Percentiles rank a stretch among this genome's conserved stretches.
These are phyloP conservation scores for Colletes collaris DNA, from an alignment of 2,888 invertebrate genomes.

Conservation along the genomic window DNA sequence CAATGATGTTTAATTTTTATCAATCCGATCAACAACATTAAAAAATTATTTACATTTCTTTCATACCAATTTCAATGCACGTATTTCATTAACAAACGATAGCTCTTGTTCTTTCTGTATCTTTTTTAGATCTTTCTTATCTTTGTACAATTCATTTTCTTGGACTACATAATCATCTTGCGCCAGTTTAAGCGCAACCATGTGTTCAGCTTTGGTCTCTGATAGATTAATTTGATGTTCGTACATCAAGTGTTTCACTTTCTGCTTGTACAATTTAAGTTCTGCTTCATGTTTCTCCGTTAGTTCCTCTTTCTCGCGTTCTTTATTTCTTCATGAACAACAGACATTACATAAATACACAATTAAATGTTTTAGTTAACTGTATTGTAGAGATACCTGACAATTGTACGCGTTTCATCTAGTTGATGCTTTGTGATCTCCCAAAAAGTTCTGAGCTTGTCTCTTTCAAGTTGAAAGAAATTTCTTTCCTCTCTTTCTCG, in stretches of 20 bases:
- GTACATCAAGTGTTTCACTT: constrained; percentile 95
- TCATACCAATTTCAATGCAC: constrained; percentile 87
- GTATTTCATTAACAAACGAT: constrained; percentile 89
- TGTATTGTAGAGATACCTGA: constrained; percentile 82
- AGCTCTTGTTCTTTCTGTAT: constrained; percentile 88
- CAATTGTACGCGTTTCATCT: constrained; percentile 91
- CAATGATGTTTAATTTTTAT: constrained; percentile 9
- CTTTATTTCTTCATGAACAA: constrained; percentile 86
- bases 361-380: constrained; percentile 5
- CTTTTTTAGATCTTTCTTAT: constrained; percentile 88
- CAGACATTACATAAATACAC: constrained; percentile 2
- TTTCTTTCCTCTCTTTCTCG: constrained; percentile 97
- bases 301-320: constrained; percentile 94
- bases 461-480: constrained; percentile 97
- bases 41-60: neutral
- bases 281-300: constrained; percentile 94
- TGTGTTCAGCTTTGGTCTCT: constrained; percentile 92
- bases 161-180: constrained; percentile 92
- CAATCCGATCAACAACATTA: neutral
- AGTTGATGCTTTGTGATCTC: constrained; percentile 96
- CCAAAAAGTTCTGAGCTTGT: constrained; percentile 97
- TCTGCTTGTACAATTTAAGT: constrained; percentile 94
- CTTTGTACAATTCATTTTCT: constrained; percentile 90
- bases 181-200: constrained; percentile 91
- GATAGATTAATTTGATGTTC: constrained; percentile 94